These are phyloP conservation scores for Perca schrenkii DNA, from an alignment of 2,113 vertebrate species.

Conservation along the genomic window DNA sequence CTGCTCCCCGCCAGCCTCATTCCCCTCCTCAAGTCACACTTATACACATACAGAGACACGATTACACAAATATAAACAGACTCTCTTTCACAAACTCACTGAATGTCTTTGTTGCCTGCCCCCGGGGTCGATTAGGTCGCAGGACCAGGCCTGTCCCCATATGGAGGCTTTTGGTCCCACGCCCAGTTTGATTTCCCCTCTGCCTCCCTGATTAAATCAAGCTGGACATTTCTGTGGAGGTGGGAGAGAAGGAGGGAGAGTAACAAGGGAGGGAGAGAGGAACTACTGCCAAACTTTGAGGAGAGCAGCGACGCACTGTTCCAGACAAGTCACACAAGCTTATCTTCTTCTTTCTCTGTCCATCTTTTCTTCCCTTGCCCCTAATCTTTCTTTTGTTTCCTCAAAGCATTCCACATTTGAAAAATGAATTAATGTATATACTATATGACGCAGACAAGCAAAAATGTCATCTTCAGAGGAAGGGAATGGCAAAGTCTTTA, in stretches of 20 bases:
- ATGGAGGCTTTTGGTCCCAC: conserved; percentile 59
- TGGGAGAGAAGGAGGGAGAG: conserved; percentile 44
- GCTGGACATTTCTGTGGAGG: conserved; percentile 76
- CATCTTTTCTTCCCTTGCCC: conserved; percentile 24
- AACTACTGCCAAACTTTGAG: conserved; percentile 60
- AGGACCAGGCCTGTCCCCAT: conserved; percentile 63
- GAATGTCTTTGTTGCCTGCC: conserved; percentile 60
- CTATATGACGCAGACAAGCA: conserved; percentile 45
- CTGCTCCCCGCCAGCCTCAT: conserved; percentile 16
- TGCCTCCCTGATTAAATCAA: conserved; percentile 77
- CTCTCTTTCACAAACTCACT: conserved; percentile 46
- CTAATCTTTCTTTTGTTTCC: conserved; percentile 15
- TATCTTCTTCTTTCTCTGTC: conserved; percentile 33
- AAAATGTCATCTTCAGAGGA: conserved; percentile 51
- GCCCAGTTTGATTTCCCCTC: conserved; percentile 66
- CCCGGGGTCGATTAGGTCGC: conserved; percentile 48
- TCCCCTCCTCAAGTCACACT: conserved; percentile 41
- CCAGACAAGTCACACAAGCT: conserved; percentile 68
- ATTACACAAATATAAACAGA: conserved; percentile 39
- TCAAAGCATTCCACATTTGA: conserved; percentile 17
- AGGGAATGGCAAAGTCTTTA: conserved; percentile 55
- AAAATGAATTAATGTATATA: conserved; percentile 25
- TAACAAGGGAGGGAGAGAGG: conserved; percentile 29
- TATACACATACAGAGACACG: conserved; percentile 28
- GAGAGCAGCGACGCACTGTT: conserved; percentile 61